These are phyloP conservation scores for Tetrax tetrax DNA, from an alignment of 2,113 vertebrate genomes.

Conservation along the genomic window DNA sequence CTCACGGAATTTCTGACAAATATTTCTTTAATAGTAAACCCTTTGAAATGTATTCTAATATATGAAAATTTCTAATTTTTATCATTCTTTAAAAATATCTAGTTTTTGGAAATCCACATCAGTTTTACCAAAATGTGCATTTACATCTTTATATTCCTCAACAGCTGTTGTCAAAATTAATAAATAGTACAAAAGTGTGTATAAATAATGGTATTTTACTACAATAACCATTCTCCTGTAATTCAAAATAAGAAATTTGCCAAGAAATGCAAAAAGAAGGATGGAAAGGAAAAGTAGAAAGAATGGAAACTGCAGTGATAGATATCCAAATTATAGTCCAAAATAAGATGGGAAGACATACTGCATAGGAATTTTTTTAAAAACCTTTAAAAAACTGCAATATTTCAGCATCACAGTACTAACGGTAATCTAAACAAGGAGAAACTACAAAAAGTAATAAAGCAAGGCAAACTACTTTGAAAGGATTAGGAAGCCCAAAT, in stretches of 20 bases:
- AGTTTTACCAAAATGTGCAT: neutral
- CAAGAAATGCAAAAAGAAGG: neutral
- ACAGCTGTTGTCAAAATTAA: neutral
- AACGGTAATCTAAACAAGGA: neutral
- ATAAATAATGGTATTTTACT: neutral
- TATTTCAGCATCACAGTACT: neutral
- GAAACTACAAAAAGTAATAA: neutral
- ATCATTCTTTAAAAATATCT: neutral
- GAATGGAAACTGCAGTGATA: neutral
- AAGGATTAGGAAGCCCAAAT: neutral
- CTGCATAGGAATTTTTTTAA: neutral
- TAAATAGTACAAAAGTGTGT: neutral
- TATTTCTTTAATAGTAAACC: neutral
- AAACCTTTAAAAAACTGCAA: rapidly evolving
- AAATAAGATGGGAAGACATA: neutral
- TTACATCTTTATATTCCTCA: neutral
- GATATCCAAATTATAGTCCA: neutral
- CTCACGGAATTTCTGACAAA: neutral
- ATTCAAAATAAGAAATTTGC: neutral
- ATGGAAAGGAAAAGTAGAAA: neutral
- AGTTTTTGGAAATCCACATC: neutral
- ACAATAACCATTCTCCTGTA: neutral
- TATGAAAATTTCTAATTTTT: neutral
- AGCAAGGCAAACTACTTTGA: neutral
- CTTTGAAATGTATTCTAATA: neutral